Base-by-base conservation (phyloP, 2,797 vertebrate species). In the Enteromius paludinosus region DNA sequence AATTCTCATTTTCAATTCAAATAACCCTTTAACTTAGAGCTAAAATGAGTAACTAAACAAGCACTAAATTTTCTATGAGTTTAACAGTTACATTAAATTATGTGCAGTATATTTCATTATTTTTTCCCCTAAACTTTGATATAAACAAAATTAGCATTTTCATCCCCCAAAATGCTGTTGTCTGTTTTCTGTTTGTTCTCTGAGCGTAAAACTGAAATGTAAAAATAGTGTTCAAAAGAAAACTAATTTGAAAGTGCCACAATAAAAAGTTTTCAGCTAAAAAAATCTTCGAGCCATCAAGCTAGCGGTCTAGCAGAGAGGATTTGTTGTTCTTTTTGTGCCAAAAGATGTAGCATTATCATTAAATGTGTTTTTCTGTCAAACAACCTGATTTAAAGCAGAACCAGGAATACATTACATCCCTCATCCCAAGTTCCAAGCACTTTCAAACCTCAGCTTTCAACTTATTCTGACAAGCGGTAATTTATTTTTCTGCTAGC, bases 361-460 rank as follows among this genome's bases (percentile, higher is more conserved):
- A 79, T 70, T 70, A 71, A 61, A 71, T 38, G 38, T 49, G 28
- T 73, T 73, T 64, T 64, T n/a, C 69, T 41, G 38, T 72, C 20
- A 45, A 49, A 62, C 25, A 25, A 52, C 25, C n/a, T 41, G 25
- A 52, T 9, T 64, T n/a, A 82, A 56, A 82, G 47, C 43, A 20
- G 7, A 54, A 20, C 23, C 5, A 54, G 17, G 59, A 81, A 72
- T 81, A 81, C 43, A 81, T 66, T 82, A 74, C 61, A 73, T 41
- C 45, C n/a, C 43, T 54, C 30, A 49, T 45, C 30, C 56, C 0
- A 4, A 52, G 45, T 41, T 81, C 8, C 15, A 54, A 54, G 65
- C 56, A 49, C 64, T 79, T 80, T 64, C 30, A 25, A 64, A 65
- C 35, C 12, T 61, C 7, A 47, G 35, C 38, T 66, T 65, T 28